Conservation (phyloP, 2,113 vertebrate species). For the Noctilio leporinus region DNA sequence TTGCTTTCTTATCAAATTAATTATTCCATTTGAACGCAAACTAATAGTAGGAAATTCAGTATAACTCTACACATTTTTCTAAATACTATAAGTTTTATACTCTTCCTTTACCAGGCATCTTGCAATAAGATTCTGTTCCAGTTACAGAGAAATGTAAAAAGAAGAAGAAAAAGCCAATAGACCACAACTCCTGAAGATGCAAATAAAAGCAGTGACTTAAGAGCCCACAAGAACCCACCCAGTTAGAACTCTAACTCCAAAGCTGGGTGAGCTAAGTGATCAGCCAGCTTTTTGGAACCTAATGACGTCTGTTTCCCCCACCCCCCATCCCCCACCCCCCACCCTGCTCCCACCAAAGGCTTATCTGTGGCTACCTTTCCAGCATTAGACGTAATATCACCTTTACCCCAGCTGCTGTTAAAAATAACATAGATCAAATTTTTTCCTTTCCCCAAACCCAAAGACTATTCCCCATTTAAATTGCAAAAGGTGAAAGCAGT, state of each 20-base stretch:
- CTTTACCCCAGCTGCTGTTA: conserved; percentile 67
- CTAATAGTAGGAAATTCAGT: background rate
- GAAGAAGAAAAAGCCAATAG: conserved; percentile 21
- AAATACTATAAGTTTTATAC: background rate
- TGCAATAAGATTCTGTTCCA: conserved; percentile 48
- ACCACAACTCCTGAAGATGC: conserved; percentile 35
- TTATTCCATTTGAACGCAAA: background rate
- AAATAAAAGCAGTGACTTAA: conserved; percentile 27
- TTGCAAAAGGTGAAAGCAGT: background rate
- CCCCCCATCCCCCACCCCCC: no score
- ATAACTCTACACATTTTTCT: background rate
- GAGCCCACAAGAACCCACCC: background rate
- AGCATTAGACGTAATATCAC: conserved; percentile 63
- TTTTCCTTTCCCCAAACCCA: conserved; percentile 55
- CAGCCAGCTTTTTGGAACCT: conserved; percentile 44
- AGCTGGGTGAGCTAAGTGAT: background rate
- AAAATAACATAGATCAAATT: conserved; percentile 63
- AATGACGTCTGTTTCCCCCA: background rate
- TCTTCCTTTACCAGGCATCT: background rate
- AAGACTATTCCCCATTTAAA: conserved; percentile 30
- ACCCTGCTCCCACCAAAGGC: no score
- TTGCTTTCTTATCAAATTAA: background rate
- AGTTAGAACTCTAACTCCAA: background rate
- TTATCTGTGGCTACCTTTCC: conserved; percentile 55
- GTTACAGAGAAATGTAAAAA: background rate